Percentiles rank a stretch among this genome's conserved stretches.
Evolutionary conservation across 2,888 invertebrate species (phyloP).

Genomic region (Phlogophora meticulosa): DNA sequence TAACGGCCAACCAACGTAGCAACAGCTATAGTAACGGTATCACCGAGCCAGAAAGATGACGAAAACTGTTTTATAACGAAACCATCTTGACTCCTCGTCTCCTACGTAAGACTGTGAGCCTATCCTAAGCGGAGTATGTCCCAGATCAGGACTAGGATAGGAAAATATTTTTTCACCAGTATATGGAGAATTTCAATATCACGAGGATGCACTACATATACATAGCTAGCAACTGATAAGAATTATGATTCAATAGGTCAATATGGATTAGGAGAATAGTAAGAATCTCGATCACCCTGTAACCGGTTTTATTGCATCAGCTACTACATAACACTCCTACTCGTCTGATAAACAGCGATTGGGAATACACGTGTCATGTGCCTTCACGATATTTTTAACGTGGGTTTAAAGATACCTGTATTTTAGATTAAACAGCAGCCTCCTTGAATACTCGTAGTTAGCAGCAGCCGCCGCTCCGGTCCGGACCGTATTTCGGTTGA

Average conservation of each 20-base stretch:
- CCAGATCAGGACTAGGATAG: too few relatives aligned
- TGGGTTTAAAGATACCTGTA: not conserved
- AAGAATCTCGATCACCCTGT: constrained; percentile 8
- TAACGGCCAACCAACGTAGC: not conserved
- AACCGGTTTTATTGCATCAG: constrained; percentile 46
- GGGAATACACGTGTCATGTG: constrained; percentile 13
- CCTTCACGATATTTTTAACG: not conserved
- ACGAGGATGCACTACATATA: not conserved
- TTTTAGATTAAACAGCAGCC: constrained; percentile 7
- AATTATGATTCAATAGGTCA: constrained; percentile 41
- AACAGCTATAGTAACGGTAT: constrained; percentile 1
- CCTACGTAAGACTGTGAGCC: too few relatives aligned
- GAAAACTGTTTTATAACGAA: not conserved
- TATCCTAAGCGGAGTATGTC: too few relatives aligned
- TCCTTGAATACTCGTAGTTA: not conserved
- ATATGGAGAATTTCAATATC: not conserved
- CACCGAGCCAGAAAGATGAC: not conserved
- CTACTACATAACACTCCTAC: not conserved
- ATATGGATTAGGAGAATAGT: constrained; percentile 18
- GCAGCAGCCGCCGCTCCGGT: not conserved
- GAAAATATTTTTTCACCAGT: not conserved
- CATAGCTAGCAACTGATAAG: constrained; percentile 16
- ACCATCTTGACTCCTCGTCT: too few relatives aligned
- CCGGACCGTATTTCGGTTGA: not conserved
- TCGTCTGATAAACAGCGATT: constrained; percentile 2